Percentiles rank a stretch among this genome's conserved stretches.
Evolutionary conservation across 2,113 vertebrate species (phyloP).

Genomic region (Pygoscelis adeliae): DNA sequence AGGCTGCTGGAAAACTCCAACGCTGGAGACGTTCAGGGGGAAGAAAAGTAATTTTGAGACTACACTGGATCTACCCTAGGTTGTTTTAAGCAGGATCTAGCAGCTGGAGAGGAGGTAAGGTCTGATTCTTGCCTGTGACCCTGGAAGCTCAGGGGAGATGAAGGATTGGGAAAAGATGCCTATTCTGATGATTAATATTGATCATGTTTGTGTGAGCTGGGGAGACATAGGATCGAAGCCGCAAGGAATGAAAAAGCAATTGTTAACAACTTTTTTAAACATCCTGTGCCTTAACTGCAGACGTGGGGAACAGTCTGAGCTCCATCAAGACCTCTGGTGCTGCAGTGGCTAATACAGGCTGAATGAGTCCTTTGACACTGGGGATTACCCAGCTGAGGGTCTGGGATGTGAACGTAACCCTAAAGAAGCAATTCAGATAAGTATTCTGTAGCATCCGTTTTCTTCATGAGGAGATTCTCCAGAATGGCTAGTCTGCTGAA

Average conservation of each 20-base stretch:
- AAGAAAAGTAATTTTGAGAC: background rate
- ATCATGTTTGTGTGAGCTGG: accelerated
- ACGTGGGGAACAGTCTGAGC: background rate
- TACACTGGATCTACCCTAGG: accelerated
- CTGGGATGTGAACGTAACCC: background rate
- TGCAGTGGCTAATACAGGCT: background rate
- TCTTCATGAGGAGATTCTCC: background rate
- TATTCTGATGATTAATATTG: background rate
- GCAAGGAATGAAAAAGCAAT: background rate
- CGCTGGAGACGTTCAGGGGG: background rate
- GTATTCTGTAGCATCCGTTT: background rate
- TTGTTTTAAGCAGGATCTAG: background rate
- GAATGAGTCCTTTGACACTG: background rate
- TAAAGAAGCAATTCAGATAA: background rate
- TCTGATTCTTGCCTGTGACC: background rate
- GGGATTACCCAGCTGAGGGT: background rate
- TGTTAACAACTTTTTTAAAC: background rate
- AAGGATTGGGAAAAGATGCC: background rate
- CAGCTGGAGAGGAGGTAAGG: background rate
- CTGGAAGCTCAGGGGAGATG: background rate
- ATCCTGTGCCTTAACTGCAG: background rate
- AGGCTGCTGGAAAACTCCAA: background rate
- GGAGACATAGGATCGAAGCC: background rate
- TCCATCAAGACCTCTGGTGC: background rate
- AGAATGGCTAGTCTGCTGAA: background rate